Conservation (phyloP, 2,113 vertebrate genomes). For the Heloderma charlesbogerti region DNA sequence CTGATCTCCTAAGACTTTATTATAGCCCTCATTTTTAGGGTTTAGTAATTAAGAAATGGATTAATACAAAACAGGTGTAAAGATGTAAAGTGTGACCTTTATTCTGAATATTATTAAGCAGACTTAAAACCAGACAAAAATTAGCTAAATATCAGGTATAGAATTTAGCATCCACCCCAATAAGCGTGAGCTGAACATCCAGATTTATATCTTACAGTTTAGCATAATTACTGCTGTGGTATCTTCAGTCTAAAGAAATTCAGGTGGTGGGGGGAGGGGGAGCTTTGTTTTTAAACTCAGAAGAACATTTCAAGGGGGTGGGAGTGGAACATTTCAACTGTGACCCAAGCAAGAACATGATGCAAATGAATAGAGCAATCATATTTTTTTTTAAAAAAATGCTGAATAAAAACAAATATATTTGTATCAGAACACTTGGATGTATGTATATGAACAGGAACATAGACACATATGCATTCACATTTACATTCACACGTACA, state of each 20-base stretch:
- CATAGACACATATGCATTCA: background rate
- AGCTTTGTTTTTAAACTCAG: background rate
- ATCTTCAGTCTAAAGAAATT: background rate
- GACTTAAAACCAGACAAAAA: slow-evolving; percentile 7
- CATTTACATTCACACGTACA: background rate
- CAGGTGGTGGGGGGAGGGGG: background rate
- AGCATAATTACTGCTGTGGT: background rate
- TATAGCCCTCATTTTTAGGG: slow-evolving; percentile 36
- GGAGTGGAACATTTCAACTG: background rate
- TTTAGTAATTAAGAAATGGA: slow-evolving; percentile 52
- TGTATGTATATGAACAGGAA: background rate
- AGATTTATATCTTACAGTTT: background rate
- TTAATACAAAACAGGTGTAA: slow-evolving; percentile 40
- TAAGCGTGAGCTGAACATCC: background rate
- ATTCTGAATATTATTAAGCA: slow-evolving; percentile 24
- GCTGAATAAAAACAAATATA: background rate
- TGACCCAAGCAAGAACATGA: background rate
- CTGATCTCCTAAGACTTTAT: slow-evolving; percentile 46
- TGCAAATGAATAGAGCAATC: background rate
- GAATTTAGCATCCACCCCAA: background rate
- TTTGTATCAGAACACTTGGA: background rate
- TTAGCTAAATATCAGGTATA: slow-evolving; percentile 1
- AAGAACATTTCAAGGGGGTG: background rate
- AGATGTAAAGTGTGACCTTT: slow-evolving; percentile 48
- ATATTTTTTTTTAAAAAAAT: background rate